Evolutionary conservation across 2,113 vertebrate species (phyloP).

Genomic region (Myotis brandtii): DNA sequence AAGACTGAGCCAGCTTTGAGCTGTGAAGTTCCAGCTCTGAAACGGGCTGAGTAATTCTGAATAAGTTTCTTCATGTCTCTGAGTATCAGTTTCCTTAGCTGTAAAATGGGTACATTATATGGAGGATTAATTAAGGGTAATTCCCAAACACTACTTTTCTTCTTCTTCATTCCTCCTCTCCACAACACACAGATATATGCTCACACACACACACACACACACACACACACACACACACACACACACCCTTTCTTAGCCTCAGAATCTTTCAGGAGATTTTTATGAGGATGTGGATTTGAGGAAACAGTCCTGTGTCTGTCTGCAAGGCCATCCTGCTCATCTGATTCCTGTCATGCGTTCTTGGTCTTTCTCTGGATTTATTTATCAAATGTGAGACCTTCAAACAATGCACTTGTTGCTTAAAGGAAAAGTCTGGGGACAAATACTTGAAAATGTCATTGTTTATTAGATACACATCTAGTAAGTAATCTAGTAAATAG

Average conservation of each 20-base stretch:
- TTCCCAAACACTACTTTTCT: not conserved
- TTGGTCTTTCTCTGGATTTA: not conserved
- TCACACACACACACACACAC: not conserved
- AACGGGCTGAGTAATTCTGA: not conserved
- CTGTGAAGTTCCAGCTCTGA: not conserved
- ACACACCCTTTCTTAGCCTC: not conserved
- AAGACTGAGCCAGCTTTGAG: not conserved
- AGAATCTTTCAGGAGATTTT: not conserved
- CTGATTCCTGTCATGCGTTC: not conserved
- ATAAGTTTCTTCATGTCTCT: not conserved
- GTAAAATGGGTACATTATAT: not conserved
- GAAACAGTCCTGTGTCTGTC: not conserved
- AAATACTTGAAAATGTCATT: slow-evolving; percentile 33
- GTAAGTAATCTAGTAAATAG: not conserved
- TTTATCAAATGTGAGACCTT: not conserved
- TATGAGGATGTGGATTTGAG: not conserved
- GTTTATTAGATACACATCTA: not conserved
- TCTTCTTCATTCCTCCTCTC: not conserved
- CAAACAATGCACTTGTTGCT: not conserved
- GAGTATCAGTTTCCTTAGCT: not conserved
- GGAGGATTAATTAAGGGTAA: not conserved
- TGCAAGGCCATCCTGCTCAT: not conserved
- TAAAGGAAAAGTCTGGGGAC: not conserved
- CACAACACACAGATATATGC: not conserved
- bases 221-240: not conserved